phyloP scores from a whole-genome alignment of 2,113 vertebrate genomes.

The Chroicocephalus ridibundus region DNA sequence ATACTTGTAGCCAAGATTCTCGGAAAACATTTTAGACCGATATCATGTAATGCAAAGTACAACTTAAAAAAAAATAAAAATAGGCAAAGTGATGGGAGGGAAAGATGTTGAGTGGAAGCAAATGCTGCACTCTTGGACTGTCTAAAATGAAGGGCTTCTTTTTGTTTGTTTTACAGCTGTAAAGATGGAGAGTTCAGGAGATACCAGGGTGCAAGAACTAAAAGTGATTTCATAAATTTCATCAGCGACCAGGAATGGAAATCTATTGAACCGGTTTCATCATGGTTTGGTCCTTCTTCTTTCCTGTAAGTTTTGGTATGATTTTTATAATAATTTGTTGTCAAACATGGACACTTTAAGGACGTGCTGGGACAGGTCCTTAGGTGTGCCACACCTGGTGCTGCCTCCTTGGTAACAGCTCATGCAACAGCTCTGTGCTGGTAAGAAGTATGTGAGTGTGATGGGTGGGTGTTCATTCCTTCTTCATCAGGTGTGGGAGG shows the following conservation, averaged over 20 bases:
- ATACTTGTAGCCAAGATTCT: neutral
- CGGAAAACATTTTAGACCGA: neutral
- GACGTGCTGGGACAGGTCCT: neutral
- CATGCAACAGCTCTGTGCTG: neutral
- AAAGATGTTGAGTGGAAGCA: neutral
- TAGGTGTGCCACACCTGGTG: neutral
- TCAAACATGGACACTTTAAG: neutral
- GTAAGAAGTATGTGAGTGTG: rapidly evolving
- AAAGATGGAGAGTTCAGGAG: constrained; percentile 94
- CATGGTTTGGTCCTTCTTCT: constrained; percentile 92
- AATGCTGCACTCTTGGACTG: neutral
- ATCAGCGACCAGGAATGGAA: constrained; percentile 92
- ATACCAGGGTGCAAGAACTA: constrained; percentile 90
- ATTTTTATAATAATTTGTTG: neutral
- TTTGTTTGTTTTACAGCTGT: constrained; percentile 69
- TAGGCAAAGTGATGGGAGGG: neutral
- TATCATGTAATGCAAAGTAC: neutral
- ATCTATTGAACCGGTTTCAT: constrained; percentile 86
- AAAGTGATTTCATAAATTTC: constrained; percentile 92
- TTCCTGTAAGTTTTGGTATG: constrained; percentile 81
- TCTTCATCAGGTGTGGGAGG: neutral
- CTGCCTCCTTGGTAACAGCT: neutral
- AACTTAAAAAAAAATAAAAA: neutral
- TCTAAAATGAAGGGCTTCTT: neutral
- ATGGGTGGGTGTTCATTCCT: neutral